phyloP scores from a whole-genome alignment of 2,113 vertebrate species.

The Ariopsis seemanni region DNA sequence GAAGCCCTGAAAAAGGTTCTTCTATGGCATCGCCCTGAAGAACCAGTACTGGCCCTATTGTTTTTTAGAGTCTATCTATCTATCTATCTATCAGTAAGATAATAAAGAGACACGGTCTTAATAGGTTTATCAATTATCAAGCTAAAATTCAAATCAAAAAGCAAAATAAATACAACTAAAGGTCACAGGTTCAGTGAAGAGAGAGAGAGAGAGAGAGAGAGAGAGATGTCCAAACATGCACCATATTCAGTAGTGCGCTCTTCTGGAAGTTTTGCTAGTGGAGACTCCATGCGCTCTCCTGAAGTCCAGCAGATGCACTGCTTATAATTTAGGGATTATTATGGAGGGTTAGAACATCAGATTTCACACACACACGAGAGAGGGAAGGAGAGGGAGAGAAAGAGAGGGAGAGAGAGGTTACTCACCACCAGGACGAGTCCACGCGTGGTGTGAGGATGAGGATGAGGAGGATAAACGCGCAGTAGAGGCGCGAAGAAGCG shows the following conservation, averaged over 20 bases:
- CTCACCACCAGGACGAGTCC: conserved; percentile 95
- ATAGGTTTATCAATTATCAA: background rate
- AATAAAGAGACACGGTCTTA: no score
- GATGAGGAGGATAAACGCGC: conserved; percentile 80
- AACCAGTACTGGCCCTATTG: no score
- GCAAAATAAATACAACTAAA: background rate
- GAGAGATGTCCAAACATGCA: background rate
- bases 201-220: background rate
- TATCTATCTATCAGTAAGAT: no score
- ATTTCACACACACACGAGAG: background rate
- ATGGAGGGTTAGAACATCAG: background rate
- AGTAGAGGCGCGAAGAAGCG: conserved; percentile 77
- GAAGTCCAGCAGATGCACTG: background rate
- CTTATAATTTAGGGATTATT: background rate
- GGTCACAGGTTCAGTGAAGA: background rate
- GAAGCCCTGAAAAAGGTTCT: no score
- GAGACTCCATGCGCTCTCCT: background rate
- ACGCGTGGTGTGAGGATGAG: conserved; percentile 87
- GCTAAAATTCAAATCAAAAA: background rate
- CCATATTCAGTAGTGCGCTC: background rate
- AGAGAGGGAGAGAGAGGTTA: conserved; percentile 47
- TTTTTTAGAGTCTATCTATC: no score
- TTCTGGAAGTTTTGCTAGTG: background rate
- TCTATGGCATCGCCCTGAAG: no score
- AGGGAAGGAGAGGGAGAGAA: background rate